These are phyloP conservation scores for Pomacea maculata DNA, from an alignment of 1,140 invertebrate genomes.

Conservation along the genomic window DNA sequence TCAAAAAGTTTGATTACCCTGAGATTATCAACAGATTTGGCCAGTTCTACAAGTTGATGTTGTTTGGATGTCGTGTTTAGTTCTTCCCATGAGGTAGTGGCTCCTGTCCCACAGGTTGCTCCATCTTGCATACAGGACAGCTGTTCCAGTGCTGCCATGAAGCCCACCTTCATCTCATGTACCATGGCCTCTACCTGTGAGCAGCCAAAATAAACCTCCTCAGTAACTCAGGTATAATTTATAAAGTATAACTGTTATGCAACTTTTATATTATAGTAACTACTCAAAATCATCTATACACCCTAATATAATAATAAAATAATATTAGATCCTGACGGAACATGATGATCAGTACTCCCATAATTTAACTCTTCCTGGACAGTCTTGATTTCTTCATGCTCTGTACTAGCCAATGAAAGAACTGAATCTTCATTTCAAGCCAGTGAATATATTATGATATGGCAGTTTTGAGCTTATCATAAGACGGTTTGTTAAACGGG, in stretches of 20 bases:
- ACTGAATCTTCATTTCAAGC: too few species aligned
- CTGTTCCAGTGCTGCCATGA: constrained; percentile 36
- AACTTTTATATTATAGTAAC: too few species aligned
- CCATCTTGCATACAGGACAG: constrained; percentile 38
- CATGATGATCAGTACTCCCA: too few species aligned
- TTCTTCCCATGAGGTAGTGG: constrained; percentile 15
- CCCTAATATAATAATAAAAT: too few species aligned
- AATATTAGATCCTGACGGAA: too few species aligned
- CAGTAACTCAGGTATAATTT: neutral
- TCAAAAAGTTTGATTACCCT: constrained; percentile 21
- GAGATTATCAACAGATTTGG: constrained; percentile 25
- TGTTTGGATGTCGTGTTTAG: constrained; percentile 28
- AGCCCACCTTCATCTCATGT: constrained; percentile 39
- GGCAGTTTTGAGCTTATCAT: too few species aligned
- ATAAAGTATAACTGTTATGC: neutral
- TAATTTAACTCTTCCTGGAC: too few species aligned
- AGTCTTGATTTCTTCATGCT: too few species aligned
- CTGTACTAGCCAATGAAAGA: too few species aligned
- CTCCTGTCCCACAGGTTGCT: constrained; percentile 3
- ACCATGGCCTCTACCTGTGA: constrained; percentile 39
- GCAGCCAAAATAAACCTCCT: neutral
- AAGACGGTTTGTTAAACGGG: too few species aligned
- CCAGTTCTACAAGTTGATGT: constrained; percentile 24
- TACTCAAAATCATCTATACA: too few species aligned
- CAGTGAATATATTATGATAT: too few species aligned